Conservation (phyloP, 1,140 invertebrate genomes). For the Meteorus sp. region DNA sequence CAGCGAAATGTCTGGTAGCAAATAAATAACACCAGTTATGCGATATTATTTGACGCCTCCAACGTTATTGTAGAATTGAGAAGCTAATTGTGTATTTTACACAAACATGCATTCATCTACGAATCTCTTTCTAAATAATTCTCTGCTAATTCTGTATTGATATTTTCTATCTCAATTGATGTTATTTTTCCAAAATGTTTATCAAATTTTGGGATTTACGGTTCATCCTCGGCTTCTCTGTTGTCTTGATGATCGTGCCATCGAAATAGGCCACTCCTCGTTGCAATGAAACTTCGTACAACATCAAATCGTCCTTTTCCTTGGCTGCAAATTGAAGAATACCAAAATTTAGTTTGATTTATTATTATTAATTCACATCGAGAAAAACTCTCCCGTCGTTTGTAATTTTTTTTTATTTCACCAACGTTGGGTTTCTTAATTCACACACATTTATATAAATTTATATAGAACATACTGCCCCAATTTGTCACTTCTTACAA, state of each 20-base stretch:
- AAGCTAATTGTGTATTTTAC: neutral
- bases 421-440: too few species aligned
- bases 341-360: conserved; percentile 14
- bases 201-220: conserved; percentile 61
- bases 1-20: conserved; percentile 79
- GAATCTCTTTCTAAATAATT: conserved; percentile 9
- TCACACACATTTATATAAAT: too few species aligned
- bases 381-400: neutral
- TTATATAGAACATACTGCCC: too few species aligned
- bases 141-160: conserved; percentile 17
- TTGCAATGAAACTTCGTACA: conserved; percentile 83
- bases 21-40: too few species aligned
- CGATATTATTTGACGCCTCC: too few species aligned
- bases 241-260: conserved; percentile 75
- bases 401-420: neutral
- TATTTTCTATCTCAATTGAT: conserved; percentile 11
- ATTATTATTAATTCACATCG: conserved; percentile 3
- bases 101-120: conserved; percentile 1
- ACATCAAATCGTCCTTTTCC: conserved; percentile 84
- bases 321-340: conserved; percentile 67
- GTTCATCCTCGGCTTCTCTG: conserved; percentile 64
- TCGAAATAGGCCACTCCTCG: conserved; percentile 82
- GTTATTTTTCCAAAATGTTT: too few species aligned
- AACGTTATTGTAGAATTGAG: too few species aligned
- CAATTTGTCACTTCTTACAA: too few species aligned